These are phyloP conservation scores for Aspidoscelis tigris DNA, from an alignment of 2,113 vertebrate species.

Conservation along the genomic window DNA sequence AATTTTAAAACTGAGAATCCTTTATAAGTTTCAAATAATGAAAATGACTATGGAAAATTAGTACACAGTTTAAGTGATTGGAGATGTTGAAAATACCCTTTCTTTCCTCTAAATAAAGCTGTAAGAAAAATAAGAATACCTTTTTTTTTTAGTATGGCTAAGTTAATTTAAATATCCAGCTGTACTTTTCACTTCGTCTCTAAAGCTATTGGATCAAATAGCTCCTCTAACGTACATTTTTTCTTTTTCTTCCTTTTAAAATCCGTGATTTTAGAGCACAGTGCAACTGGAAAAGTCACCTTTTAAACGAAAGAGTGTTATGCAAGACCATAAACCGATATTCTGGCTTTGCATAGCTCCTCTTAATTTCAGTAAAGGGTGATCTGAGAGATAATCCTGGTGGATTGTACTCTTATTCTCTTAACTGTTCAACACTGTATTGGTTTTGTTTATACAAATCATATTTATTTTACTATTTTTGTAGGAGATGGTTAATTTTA, in stretches of 20 bases:
- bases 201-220: slow-evolving; percentile 68
- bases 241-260: slow-evolving; percentile 51
- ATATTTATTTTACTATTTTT: slow-evolving; percentile 99
- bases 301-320: not conserved
- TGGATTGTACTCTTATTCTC: slow-evolving; percentile 65
- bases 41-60: slow-evolving; percentile 74
- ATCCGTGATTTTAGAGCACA: slow-evolving; percentile 74
- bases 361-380: not conserved
- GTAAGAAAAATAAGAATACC: slow-evolving; percentile 59
- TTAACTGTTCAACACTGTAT: slow-evolving; percentile 92
- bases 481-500: slow-evolving; percentile 94
- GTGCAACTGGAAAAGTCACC: not conserved
- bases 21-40: slow-evolving; percentile 84
- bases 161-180: slow-evolving; percentile 68
- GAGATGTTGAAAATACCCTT: slow-evolving; percentile 77
- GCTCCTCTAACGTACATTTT: slow-evolving; percentile 74
- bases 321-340: not conserved
- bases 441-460: slow-evolving; percentile 89
- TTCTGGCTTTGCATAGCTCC: not conserved
- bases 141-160: slow-evolving; percentile 67
- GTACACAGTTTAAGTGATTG: slow-evolving; percentile 75
- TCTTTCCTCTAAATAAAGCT: slow-evolving; percentile 67
- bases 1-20: slow-evolving; percentile 86
- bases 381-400: too few relatives aligned
- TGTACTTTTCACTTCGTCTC: slow-evolving; percentile 74